Conservation (phyloP, 53 echinoderm and acorn worm genomes). For the Apostichopus leukothele region DNA sequence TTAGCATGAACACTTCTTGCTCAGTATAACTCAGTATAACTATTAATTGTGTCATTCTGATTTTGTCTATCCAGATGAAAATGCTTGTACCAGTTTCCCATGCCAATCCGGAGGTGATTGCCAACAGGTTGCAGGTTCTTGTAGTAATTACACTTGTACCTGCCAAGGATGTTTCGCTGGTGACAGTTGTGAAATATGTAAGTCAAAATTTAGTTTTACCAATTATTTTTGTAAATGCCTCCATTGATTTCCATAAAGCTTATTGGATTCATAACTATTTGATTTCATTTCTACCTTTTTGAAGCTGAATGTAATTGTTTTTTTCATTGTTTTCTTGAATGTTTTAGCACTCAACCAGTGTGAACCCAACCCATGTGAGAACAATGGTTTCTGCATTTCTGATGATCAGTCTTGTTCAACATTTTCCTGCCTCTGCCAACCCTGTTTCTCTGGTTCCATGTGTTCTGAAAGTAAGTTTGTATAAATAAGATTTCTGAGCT, state of each 20-base stretch:
- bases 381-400: conserved; percentile 74
- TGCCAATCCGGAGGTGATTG: conserved; percentile 86
- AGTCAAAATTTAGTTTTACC: background rate
- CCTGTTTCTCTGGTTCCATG: conserved; percentile 61
- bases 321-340: background rate
- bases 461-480: conserved; percentile 72
- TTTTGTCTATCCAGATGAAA: conserved; percentile 47
- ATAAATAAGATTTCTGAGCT: background rate
- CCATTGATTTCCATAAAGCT: too few relatives aligned
- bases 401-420: conserved; percentile 62
- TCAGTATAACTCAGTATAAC: too few relatives aligned
- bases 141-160: conserved; percentile 68
- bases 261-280: too few relatives aligned
- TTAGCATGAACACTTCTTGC: too few relatives aligned
- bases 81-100: conserved; percentile 66
- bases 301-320: too few relatives aligned
- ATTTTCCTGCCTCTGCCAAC: conserved; percentile 78
- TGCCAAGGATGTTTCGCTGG: conserved; percentile 79
- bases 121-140: conserved; percentile 51
- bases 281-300: too few relatives aligned
- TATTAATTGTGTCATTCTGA: too few relatives aligned
- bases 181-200: conserved; percentile 66
- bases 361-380: conserved; percentile 82
- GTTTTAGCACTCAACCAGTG: conserved; percentile 72
- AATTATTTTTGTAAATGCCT: too few relatives aligned